Base-by-base conservation (phyloP, 2,888 invertebrate species). In the Siphlonurus alternatus region DNA sequence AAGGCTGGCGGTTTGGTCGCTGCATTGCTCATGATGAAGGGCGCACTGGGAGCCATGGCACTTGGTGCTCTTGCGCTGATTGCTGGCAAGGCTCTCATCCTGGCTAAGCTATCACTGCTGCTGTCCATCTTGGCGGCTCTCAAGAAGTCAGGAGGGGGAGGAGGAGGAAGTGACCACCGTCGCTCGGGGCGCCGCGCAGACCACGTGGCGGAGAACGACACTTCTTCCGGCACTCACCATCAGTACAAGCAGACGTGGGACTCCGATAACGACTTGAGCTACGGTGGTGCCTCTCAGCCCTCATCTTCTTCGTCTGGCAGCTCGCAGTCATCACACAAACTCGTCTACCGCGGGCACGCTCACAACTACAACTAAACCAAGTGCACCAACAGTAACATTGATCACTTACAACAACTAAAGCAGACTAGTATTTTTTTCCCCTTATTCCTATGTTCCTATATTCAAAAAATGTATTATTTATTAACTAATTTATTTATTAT, bases 1-100 rank as follows among this genome's bases (percentile, higher is more conserved):
- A 89, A 89, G 71, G 90, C 90, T 88, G 89, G 91, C 89, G 89
- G 88, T 83, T 88, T 92, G 88, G 88, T 89, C 86, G 89, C 89
- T 88, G 89, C 89, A 3, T 83, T 86, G 68, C 86, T 86, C 2
- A 89, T 89, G 82, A 91, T 91, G 76, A 84, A 90, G 83, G 86
- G 87, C 22, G 88, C 88, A 1, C 77, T 91, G 80, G 81, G 90
- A 24, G 91, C 91, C 0, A 73, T 91, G 2, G 89, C 87, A 5
- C 87, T 91, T 70, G 89, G 88, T 53, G 86, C 86, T 15, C 80
- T 92, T 7, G 91, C 90, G 78, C 76, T 90, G 24, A 73, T 91
- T 67, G 91, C 91, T 10, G 91, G 91, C 64, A 92, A 92, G 73
- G 91, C 91, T n/a, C 76, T 91, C 66, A 89, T 91, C 71, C 86